Percentiles rank a stretch among this genome's conserved stretches.
Conservation (phyloP, 1,140 invertebrate genomes). For the Orchestia grillus region DNA sequence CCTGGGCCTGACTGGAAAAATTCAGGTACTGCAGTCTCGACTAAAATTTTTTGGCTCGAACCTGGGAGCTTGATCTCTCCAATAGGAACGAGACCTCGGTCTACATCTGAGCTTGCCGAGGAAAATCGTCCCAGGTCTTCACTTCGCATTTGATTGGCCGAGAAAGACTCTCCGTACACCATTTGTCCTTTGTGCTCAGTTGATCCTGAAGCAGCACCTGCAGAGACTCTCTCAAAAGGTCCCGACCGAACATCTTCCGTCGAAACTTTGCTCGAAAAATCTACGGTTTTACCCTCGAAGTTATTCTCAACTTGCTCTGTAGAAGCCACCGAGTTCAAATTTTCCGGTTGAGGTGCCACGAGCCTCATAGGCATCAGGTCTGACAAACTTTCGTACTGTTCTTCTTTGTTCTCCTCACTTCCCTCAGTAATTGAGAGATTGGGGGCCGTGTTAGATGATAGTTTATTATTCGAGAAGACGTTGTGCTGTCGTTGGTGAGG, state of each 20-base stretch:
- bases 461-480: neutral
- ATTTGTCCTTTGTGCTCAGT: conserved; percentile 3
- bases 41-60: neutral
- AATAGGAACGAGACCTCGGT: neutral
- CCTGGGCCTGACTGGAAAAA: conserved; percentile 31
- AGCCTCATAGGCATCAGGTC: conserved; percentile 49
- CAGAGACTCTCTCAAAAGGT: neutral
- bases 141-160: neutral
- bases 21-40: conserved; percentile 15
- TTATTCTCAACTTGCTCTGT: conserved; percentile 20
- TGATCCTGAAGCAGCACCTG: neutral
- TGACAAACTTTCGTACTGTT: conserved; percentile 52
- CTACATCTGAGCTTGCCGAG: neutral
- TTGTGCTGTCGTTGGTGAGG: conserved; percentile 18
- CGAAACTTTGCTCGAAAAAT: neutral
- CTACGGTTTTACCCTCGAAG: conserved; percentile 31
- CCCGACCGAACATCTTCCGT: neutral
- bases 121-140: neutral
- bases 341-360: conserved; percentile 49
- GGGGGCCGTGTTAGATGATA: conserved; percentile 13
- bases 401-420: neutral
- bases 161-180: conserved; percentile 35
- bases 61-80: conserved; percentile 28
- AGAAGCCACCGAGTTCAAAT: conserved; percentile 42
- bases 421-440: conserved; percentile 40